A percentile compares a stretch with the other conserved stretches of the same genome.
phyloP scores from a whole-genome alignment of 2,888 invertebrate genomes.

The Encarsia formosa region DNA sequence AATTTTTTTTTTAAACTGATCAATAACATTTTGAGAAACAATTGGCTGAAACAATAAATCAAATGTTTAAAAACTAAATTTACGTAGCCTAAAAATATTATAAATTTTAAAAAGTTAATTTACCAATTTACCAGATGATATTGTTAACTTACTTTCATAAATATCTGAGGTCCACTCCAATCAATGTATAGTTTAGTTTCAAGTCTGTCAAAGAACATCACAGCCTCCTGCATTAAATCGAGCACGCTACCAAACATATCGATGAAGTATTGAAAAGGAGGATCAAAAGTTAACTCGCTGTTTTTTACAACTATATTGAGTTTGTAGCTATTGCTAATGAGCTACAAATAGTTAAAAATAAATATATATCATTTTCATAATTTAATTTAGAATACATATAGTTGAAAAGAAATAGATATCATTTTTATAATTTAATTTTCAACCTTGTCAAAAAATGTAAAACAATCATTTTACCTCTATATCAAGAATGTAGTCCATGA shows the following conservation, averaged over 20 bases:
- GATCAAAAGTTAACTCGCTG: conserved; percentile 67
- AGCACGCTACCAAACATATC: conserved; percentile 68
- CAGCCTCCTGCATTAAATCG: conserved; percentile 70
- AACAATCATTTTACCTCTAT: conserved; percentile 58
- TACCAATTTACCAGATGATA: not conserved
- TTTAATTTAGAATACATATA: not conserved
- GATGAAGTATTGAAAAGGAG: conserved; percentile 71
- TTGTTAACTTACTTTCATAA: conserved; percentile 34
- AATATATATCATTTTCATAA: not conserved
- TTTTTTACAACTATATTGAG: conserved; percentile 60
- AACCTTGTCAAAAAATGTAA: not conserved
- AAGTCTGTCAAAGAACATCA: conserved; percentile 70
- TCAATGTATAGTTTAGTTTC: conserved; percentile 76
- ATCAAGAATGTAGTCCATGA: conserved; percentile 71
- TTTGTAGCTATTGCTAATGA: conserved; percentile 47
- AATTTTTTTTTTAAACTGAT: conserved; percentile 61
- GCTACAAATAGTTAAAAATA: conserved; percentile 8
- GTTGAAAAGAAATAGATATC: too few species aligned
- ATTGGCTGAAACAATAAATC: conserved; percentile 60
- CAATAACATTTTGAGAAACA: conserved; percentile 67
- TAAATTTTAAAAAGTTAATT: not conserved
- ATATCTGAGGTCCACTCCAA: conserved; percentile 41
- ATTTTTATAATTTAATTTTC: too few species aligned
- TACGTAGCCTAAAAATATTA: not conserved
- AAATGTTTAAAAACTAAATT: not conserved